Evolutionary conservation across 2,888 invertebrate species (phyloP).

Genomic region (Epinotia bilunana): DNA sequence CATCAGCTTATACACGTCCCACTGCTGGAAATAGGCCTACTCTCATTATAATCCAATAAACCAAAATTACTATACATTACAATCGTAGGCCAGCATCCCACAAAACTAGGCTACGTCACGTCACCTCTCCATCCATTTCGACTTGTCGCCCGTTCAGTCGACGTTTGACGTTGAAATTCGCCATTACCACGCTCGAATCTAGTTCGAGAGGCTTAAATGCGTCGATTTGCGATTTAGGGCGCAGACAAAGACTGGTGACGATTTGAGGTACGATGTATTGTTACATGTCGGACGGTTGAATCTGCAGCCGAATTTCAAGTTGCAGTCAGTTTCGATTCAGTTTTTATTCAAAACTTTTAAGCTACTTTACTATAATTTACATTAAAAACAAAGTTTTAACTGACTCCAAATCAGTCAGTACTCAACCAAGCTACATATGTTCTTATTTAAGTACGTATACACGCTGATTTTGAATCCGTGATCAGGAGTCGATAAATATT

Average conservation of each 20-base stretch:
- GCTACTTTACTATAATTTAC: too few relatives aligned
- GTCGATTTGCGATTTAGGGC: background rate
- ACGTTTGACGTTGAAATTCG: conserved; percentile 1
- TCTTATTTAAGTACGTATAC: too few relatives aligned
- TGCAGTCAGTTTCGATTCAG: background rate
- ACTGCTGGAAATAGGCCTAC: too few relatives aligned
- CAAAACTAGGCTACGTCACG: background rate
- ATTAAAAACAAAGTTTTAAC: too few relatives aligned
- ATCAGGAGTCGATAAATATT: too few relatives aligned
- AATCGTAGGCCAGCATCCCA: background rate
- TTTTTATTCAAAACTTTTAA: background rate
- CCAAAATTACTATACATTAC: too few relatives aligned
- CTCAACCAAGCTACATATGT: too few relatives aligned
- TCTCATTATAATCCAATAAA: too few relatives aligned
- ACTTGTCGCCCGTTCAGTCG: background rate
- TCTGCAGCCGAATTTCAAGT: background rate
- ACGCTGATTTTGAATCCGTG: too few relatives aligned
- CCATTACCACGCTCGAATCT: conserved; percentile 3
- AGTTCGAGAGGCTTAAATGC: background rate
- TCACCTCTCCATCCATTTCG: background rate
- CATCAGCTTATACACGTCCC: too few relatives aligned
- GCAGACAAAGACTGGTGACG: background rate
- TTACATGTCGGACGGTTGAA: background rate
- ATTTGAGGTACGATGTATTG: background rate
- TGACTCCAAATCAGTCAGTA: too few relatives aligned